Conservation (phyloP, 2,113 vertebrate species). For the Balaeniceps rex region DNA sequence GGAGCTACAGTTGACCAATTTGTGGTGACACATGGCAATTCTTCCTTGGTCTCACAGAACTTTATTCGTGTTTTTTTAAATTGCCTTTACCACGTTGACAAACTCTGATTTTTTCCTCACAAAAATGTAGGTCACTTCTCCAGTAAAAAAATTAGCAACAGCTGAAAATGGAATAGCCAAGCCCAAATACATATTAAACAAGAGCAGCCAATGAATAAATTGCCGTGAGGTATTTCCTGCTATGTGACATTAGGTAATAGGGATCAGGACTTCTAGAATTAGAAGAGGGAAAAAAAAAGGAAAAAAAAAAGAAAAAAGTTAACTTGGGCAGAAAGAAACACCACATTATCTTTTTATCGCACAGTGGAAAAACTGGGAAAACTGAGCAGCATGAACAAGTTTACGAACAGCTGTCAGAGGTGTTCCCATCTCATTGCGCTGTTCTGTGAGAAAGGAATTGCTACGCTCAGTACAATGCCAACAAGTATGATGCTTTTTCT, state of each 20-base stretch:
- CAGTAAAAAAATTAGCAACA: slow-evolving; percentile 4
- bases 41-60: neutral
- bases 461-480: neutral
- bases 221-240: slow-evolving; percentile 24
- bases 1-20: neutral
- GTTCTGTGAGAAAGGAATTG: neutral
- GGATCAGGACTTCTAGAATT: neutral
- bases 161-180: slow-evolving; percentile 16
- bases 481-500: neutral
- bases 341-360: neutral
- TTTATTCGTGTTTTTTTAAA: neutral
- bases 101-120: neutral
- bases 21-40: neutral
- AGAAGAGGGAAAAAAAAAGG: neutral
- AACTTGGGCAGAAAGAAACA: neutral
- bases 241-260: neutral
- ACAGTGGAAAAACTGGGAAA: neutral
- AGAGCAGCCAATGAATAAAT: slow-evolving; percentile 14
- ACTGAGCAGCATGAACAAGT: neutral
- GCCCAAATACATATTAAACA: neutral
- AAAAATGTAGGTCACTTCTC: neutral
- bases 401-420: neutral
- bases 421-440: neutral
- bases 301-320: neutral
- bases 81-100: neutral